A percentile compares a stretch with the other conserved stretches of the same genome.
Conservation (phyloP, 2,888 invertebrate species). For the Marronus borbonicus region DNA sequence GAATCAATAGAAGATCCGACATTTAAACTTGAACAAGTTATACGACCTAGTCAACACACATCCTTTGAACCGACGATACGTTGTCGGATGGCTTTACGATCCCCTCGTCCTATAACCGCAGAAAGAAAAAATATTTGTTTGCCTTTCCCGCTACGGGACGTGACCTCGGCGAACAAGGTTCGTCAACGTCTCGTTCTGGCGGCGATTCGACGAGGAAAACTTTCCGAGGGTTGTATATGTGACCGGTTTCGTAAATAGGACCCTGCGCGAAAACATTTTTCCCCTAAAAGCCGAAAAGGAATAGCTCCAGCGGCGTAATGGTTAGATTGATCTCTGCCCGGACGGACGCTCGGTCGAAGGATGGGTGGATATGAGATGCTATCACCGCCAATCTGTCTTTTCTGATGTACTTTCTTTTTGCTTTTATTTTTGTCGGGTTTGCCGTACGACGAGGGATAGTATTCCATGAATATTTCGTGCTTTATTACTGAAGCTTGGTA, state of each 20-base stretch:
- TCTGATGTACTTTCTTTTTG: background rate
- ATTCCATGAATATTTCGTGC: too few relatives aligned
- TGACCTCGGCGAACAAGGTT: background rate
- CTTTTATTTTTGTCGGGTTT: background rate
- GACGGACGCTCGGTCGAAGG: too few relatives aligned
- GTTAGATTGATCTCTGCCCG: background rate
- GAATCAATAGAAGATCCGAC: too few relatives aligned
- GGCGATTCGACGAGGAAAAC: background rate
- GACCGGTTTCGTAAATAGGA: background rate
- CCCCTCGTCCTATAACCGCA: too few relatives aligned
- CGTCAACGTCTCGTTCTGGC: background rate
- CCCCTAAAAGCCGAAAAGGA: background rate
- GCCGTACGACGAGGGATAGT: too few relatives aligned
- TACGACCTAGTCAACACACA: too few relatives aligned
- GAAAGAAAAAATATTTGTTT: too few relatives aligned
- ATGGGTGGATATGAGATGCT: background rate
- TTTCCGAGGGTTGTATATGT: background rate
- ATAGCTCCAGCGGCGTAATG: background rate
- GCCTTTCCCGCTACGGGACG: background rate
- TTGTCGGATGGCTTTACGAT: too few relatives aligned
- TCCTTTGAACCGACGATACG: too few relatives aligned
- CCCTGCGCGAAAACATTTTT: conserved; percentile 3
- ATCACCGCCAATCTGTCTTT: background rate
- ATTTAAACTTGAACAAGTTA: too few relatives aligned
- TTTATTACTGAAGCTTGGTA: too few relatives aligned